Conservation (phyloP, 2,113 vertebrate species). For the Grammomys surdaster region DNA sequence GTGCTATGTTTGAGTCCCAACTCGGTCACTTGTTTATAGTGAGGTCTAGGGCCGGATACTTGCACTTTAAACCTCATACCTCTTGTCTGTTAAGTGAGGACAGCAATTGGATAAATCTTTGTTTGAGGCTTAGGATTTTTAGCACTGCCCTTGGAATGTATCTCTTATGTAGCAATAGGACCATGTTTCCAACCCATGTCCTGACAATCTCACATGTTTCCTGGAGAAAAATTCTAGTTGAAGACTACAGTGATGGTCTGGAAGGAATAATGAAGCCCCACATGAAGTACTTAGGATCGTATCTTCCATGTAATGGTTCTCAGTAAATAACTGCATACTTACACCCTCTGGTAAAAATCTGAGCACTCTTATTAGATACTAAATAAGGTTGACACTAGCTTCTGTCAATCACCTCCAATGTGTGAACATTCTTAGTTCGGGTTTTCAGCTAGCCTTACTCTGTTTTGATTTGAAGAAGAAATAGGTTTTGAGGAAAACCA, state of each 20-base stretch:
- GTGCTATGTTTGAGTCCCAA: not conserved
- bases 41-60: not conserved
- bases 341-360: slow-evolving; percentile 3
- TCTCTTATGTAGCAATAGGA: not conserved
- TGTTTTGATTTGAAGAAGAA: slow-evolving; percentile 20
- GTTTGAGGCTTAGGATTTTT: not conserved
- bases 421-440: not conserved
- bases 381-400: not conserved
- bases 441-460: not conserved
- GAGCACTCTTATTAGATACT: slow-evolving; percentile 26
- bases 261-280: not conserved
- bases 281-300: not conserved
- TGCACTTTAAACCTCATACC: not conserved
- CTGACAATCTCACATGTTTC: not conserved
- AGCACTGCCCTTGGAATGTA: not conserved
- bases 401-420: not conserved
- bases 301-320: not conserved
- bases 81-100: not conserved
- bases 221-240: not conserved
- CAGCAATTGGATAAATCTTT: slow-evolving; percentile 18
- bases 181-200: not conserved
- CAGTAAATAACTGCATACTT: not conserved
- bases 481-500: not conserved
- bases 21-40: not conserved
- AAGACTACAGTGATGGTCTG: not conserved